These are phyloP conservation scores for Halcyon malimbica DNA, from an alignment of 2,113 vertebrate species.

Conservation along the genomic window DNA sequence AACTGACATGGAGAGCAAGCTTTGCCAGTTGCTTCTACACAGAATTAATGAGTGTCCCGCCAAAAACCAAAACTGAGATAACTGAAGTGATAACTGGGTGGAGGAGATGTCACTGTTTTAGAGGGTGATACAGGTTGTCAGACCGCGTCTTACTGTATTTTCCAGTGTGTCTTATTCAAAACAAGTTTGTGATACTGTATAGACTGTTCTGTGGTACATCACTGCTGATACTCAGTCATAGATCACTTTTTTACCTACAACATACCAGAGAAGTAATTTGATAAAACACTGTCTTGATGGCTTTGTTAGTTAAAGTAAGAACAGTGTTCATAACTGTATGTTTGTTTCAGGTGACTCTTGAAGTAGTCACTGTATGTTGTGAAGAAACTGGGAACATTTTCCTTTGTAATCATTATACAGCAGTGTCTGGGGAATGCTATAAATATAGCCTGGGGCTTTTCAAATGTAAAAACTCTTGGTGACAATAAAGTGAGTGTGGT, in stretches of 20 bases:
- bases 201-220: not conserved
- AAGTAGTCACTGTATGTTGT: not conserved
- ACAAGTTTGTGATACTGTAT: not conserved
- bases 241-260: not conserved
- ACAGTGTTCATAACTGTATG: not conserved
- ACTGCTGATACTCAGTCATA: not conserved
- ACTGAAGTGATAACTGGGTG: not conserved
- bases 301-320: not conserved
- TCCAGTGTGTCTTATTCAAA: not conserved
- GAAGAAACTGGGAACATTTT: not conserved
- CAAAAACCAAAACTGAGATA: not conserved
- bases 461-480: not conserved
- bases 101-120: not conserved
- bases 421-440: not conserved
- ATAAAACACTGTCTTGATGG: not conserved
- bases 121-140: not conserved
- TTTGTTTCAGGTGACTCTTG: not conserved
- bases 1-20: not conserved
- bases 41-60: not conserved
- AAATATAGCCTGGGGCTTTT: not conserved
- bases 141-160: not conserved
- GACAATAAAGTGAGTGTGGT: not conserved
- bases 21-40: not conserved
- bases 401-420: not conserved
- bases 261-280: not conserved